These are phyloP conservation scores for Arnoldichthys spilopterus DNA, from an alignment of 2,797 vertebrate genomes.

Conservation along the genomic window DNA sequence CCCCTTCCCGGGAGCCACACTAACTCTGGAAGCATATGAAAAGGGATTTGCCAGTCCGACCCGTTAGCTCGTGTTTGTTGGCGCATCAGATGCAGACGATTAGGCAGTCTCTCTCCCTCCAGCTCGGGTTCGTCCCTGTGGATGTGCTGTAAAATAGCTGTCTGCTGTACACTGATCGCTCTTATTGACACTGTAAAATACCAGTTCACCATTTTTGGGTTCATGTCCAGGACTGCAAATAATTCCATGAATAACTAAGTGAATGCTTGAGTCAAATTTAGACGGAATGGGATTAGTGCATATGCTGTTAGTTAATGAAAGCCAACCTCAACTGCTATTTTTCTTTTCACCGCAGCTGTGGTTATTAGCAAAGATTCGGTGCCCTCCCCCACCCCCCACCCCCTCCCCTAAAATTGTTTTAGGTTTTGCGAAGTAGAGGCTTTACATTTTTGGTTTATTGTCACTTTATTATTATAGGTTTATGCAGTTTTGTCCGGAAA, in stretches of 20 bases:
- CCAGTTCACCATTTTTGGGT: conserved; percentile 69
- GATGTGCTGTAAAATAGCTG: conserved; percentile 71
- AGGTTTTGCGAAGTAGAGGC: conserved; percentile 59
- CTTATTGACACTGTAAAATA: conserved; percentile 77
- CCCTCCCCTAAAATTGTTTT: conserved; percentile 62
- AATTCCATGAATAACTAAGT: conserved; percentile 68
- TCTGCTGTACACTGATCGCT: conserved; percentile 71
- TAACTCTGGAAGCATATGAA: conserved; percentile 45
- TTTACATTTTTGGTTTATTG: conserved; percentile 62
- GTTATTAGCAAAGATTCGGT: conserved; percentile 63
- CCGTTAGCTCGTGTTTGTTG: conserved; percentile 35
- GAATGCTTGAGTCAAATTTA: conserved; percentile 71
- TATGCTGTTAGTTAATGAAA: conserved; percentile 63
- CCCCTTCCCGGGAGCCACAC: not conserved
- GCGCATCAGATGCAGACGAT: conserved; percentile 58
- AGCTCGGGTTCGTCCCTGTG: conserved; percentile 52
- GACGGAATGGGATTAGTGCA: conserved; percentile 67
- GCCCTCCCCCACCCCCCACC: too few species aligned
- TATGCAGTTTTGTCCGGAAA: conserved; percentile 1
- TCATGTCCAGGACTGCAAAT: conserved; percentile 76
- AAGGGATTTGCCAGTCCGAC: conserved; percentile 34
- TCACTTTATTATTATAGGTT: conserved; percentile 47
- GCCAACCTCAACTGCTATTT: conserved; percentile 61
- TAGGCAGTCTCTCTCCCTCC: conserved; percentile 34
- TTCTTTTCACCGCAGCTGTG: conserved; percentile 55